Evolutionary conservation across 2,797 vertebrate genomes (phyloP), one percentile per base, ranked within the genome.

Genomic region (Halcyon badia): DNA sequence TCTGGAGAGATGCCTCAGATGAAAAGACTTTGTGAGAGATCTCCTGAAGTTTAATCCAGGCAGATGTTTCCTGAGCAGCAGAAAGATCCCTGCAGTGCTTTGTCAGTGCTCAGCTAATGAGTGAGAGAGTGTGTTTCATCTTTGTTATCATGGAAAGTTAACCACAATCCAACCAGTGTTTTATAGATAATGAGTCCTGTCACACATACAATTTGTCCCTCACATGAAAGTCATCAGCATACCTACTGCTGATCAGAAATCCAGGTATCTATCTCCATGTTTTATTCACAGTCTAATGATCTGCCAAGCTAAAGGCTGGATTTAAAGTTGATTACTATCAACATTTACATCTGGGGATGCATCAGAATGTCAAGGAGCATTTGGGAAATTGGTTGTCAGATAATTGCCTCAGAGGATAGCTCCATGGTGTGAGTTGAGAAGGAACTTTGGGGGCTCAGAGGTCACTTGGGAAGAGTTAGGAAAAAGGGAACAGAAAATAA

Each of bases 91-190:
- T 92, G 94, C 90, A 90, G 93, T 93, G 82, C 65, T 94, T 89
- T 96, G 85, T 87, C 95, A 91, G 79, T 94, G 88, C 91, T 94
- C 87, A 89, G 77, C 93, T 97, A 97, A 98, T 97, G 97, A 98
- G 92, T 87, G 84, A 93, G 73, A 96, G 66, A 93, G 77, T 8
- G 52, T 79, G 89, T 94, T 97, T 97, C 90, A 94, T 96, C 96
- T 96, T 96, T 93, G 89, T 95, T 97, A 94, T 71, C 84, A 92
- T 2, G 39, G 91, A 56, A 96, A 96, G 95, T 96, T 97, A 97
- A 95, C 94, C 88, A 90, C 83, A 91, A 84, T 93, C 86, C 94
- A 96, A 62, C 77, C 28, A 68, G 71, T 93, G 88, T 97, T 96
- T 95, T 97, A 90, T 87, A 83, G 95, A 75, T 96, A 97, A 97